Evolutionary conservation across 1,140 invertebrate species (phyloP).

Genomic region (Meloidogyne hapla): DNA sequence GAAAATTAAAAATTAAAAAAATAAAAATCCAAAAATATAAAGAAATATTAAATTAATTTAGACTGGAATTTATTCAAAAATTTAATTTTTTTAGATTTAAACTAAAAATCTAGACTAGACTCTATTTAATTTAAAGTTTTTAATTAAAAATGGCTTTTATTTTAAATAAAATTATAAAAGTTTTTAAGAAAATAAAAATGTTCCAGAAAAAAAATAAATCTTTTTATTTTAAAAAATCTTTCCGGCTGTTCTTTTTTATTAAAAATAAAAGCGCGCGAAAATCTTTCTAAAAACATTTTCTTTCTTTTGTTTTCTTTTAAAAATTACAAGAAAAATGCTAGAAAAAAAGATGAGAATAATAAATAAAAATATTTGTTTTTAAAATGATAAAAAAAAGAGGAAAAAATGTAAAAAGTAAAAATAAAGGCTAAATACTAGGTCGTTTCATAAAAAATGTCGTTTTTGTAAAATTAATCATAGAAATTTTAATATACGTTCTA

Average conservation of each 20-base stretch:
- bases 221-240: constrained; percentile 4
- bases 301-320: background rate
- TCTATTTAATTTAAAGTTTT: background rate
- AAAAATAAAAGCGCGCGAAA: background rate
- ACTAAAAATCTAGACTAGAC: too few relatives aligned
- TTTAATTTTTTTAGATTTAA: too few relatives aligned
- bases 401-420: background rate
- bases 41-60: too few relatives aligned
- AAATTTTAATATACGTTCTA: too few relatives aligned
- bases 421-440: constrained; percentile 8
- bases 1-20: too few relatives aligned
- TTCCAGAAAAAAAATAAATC: background rate
- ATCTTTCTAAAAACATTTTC: background rate
- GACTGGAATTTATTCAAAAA: too few relatives aligned
- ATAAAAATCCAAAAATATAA: too few relatives aligned
- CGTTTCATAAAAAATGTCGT: too few relatives aligned
- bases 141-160: background rate
- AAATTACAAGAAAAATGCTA: background rate
- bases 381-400: background rate
- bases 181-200: background rate
- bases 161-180: background rate
- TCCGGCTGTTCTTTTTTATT: background rate
- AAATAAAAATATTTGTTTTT: constrained; percentile 4
- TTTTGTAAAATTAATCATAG: too few relatives aligned
- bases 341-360: background rate